A percentile compares a stretch with the other conserved stretches of the same genome.
These are phyloP conservation scores for Pristionchus fissidentatus DNA, from an alignment of 2,888 invertebrate genomes.

Conservation along the genomic window DNA sequence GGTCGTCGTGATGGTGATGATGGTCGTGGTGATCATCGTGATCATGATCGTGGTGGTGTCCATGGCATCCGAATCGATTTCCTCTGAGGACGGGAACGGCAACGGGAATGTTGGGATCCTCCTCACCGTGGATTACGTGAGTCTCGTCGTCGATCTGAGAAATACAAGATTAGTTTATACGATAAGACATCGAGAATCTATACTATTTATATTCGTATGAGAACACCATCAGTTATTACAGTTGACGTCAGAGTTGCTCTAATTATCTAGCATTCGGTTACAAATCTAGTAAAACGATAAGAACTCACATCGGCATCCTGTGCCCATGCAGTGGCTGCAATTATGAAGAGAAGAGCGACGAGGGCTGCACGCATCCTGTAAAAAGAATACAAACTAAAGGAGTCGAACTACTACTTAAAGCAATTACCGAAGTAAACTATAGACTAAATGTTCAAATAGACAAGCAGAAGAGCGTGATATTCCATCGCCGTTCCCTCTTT, in stretches of 20 bases:
- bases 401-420: too few species aligned
- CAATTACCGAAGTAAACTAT: background rate
- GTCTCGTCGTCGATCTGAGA: too few species aligned
- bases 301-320: background rate
- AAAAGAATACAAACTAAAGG: too few species aligned
- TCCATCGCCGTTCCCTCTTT: background rate
- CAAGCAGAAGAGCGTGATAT: background rate
- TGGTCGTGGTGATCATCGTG: background rate
- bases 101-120: background rate
- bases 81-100: background rate
- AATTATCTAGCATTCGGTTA: too few species aligned
- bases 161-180: too few species aligned
- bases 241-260: too few species aligned
- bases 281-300: too few species aligned
- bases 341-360: slow-evolving; percentile 28
- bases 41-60: background rate
- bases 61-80: background rate
- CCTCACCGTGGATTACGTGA: too few species aligned
- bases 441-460: background rate
- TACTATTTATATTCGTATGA: too few species aligned
- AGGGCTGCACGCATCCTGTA: slow-evolving; percentile 10
- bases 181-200: too few species aligned
- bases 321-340: background rate
- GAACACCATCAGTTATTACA: too few species aligned
- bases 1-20: background rate